These are phyloP conservation scores for Hyles euphorbiae DNA, from an alignment of 1,140 invertebrate genomes.

Conservation along the genomic window DNA sequence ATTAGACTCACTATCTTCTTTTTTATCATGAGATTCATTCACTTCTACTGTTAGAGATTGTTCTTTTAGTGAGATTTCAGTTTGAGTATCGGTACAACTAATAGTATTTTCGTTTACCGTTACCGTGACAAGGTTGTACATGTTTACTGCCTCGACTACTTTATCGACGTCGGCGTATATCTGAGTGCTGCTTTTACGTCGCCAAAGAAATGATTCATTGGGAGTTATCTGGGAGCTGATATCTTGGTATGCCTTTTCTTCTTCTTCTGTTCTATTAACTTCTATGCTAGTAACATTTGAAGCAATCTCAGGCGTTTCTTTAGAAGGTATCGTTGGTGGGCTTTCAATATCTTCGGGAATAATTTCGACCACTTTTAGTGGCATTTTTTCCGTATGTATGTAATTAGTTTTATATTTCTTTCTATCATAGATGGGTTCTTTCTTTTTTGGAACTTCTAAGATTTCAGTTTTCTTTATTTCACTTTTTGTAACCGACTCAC, in stretches of 20 bases:
- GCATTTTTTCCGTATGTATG: conserved; percentile 61
- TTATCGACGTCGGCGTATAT: conserved; percentile 59
- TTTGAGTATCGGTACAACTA: conserved; percentile 26
- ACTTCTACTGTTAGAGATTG: conserved; percentile 38
- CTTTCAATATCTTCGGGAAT: conserved; percentile 61
- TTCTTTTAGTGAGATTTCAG: conserved; percentile 32
- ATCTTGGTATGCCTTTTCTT: conserved; percentile 47
- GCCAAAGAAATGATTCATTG: conserved; percentile 72
- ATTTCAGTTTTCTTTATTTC: conserved; percentile 19
- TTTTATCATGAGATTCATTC: conserved; percentile 25
- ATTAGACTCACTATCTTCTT: conserved; percentile 33
- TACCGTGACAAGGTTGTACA: conserved; percentile 51
- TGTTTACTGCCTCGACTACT: conserved; percentile 40
- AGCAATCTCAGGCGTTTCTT: conserved; percentile 9
- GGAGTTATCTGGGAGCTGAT: conserved; percentile 59
- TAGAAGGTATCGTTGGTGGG: conserved; percentile 9
- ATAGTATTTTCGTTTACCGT: conserved; percentile 39
- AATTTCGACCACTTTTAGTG: conserved; percentile 63
- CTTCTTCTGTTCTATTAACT: conserved; percentile 19
- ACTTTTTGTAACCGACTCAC: conserved; percentile 28
- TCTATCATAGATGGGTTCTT: conserved; percentile 62
- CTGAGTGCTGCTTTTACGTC: conserved; percentile 58
- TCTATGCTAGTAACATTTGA: conserved; percentile 3
- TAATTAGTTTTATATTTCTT: conserved; percentile 67
- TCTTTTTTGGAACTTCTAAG: conserved; percentile 42